These are phyloP conservation scores for Notospermus geniculatus DNA, from an alignment of 1,140 invertebrate species.

Conservation along the genomic window DNA sequence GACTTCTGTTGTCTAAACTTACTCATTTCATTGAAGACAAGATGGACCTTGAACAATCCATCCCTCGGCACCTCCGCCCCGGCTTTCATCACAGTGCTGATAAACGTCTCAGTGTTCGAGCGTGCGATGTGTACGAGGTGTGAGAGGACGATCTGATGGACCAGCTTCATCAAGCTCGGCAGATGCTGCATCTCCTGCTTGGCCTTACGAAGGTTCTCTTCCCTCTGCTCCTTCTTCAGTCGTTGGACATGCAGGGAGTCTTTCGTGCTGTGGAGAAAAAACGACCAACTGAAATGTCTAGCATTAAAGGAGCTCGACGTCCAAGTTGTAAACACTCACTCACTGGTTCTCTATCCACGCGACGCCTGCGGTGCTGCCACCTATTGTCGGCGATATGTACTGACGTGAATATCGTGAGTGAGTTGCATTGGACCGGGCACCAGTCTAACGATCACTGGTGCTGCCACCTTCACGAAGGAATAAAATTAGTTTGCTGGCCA, in stretches of 20 bases:
- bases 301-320: too few relatives aligned
- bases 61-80: constrained; percentile 30
- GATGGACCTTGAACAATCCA: constrained; percentile 42
- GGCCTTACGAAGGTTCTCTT: constrained; percentile 42
- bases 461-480: too few relatives aligned
- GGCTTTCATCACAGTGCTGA: constrained; percentile 32
- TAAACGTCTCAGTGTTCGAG: constrained; percentile 41
- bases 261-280: constrained; percentile 39
- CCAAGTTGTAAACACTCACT: too few relatives aligned
- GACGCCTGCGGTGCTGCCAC: too few relatives aligned
- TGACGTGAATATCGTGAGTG: too few relatives aligned
- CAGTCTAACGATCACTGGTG: too few relatives aligned
- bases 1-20: too few relatives aligned
- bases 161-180: constrained; percentile 50
- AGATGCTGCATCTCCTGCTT: constrained; percentile 46
- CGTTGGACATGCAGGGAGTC: constrained; percentile 49
- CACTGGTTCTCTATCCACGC: too few relatives aligned
- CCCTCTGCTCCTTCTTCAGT: constrained; percentile 46
- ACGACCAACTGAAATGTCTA: too few relatives aligned
- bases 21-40: constrained; percentile 48
- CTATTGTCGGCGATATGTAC: too few relatives aligned
- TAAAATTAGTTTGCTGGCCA: too few relatives aligned
- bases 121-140: constrained; percentile 47
- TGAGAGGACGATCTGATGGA: constrained; percentile 51
- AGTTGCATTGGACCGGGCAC: too few relatives aligned